Evolutionary conservation across 1,140 invertebrate species (phyloP).

Genomic region (Phymorhynchus buccinoides): DNA sequence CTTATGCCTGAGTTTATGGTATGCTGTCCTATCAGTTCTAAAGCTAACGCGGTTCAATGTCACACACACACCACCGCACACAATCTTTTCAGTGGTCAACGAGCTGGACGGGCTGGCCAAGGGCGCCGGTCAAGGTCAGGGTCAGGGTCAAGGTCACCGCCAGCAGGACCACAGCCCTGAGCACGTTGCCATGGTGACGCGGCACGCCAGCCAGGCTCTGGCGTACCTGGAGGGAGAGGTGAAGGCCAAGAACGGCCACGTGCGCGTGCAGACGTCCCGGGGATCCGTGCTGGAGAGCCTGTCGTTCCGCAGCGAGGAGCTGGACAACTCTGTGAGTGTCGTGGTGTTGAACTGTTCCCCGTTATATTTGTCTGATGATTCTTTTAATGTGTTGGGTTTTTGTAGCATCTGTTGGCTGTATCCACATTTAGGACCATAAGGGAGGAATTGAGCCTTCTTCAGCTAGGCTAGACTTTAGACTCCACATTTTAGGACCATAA

Average conservation of each 20-base stretch:
- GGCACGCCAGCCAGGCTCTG: conserved; percentile 82
- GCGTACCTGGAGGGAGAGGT: conserved; percentile 79
- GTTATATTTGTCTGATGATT: not conserved
- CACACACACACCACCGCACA: too few species aligned
- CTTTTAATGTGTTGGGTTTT: too few species aligned
- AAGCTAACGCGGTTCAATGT: too few species aligned
- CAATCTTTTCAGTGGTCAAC: conserved; percentile 82
- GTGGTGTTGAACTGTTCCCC: not conserved
- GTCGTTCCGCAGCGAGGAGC: conserved; percentile 86
- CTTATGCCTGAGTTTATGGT: too few species aligned
- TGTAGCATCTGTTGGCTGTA: too few species aligned
- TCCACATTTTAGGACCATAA: too few species aligned
- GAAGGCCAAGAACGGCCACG: conserved; percentile 75
- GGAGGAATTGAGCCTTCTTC: too few species aligned
- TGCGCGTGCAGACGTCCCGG: conserved; percentile 88
- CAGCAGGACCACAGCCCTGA: conserved; percentile 54
- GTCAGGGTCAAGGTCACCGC: conserved; percentile 48
- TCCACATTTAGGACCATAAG: too few species aligned
- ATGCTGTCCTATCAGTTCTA: too few species aligned
- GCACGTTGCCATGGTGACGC: conserved; percentile 79
- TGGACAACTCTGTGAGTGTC: conserved; percentile 76
- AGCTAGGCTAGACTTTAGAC: too few species aligned
- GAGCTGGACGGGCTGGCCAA: conserved; percentile 89
- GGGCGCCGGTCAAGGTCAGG: conserved; percentile 76
- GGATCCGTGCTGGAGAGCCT: conserved; percentile 86